These are phyloP conservation scores for Tichodroma muraria DNA, from an alignment of 2,113 vertebrate species.

Conservation along the genomic window DNA sequence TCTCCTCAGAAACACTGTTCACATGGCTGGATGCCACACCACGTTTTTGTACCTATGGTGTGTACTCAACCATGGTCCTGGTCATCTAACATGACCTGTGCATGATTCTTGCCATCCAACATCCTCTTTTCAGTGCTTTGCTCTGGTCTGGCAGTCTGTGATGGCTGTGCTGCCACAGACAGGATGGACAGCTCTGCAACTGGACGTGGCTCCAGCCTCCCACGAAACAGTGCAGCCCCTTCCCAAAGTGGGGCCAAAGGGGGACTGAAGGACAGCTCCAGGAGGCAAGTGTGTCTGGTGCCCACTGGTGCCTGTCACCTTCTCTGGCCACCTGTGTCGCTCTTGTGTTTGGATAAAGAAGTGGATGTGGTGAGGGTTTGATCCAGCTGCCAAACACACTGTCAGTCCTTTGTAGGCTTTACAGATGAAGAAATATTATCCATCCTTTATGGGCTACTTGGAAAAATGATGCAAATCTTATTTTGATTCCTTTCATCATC, in stretches of 20 bases:
- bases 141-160: not conserved
- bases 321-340: not conserved
- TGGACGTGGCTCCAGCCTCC: not conserved
- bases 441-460: not conserved
- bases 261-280: not conserved
- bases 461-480: not conserved
- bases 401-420: not conserved
- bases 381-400: not conserved
- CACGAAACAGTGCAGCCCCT: not conserved
- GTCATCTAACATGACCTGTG: not conserved
- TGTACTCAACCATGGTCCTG: fast-evolving
- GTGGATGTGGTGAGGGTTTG: not conserved
- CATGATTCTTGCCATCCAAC: not conserved
- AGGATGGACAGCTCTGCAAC: not conserved
- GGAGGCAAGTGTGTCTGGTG: not conserved
- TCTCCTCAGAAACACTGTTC: not conserved
- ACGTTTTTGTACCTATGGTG: not conserved
- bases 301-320: not conserved
- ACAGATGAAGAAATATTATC: not conserved
- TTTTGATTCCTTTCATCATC: not conserved
- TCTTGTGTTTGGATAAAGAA: not conserved
- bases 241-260: not conserved
- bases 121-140: not conserved
- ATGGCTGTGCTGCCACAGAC: not conserved
- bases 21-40: not conserved